Conservation (phyloP, 2,113 vertebrate genomes). For the Paraplagusia blochii region DNA sequence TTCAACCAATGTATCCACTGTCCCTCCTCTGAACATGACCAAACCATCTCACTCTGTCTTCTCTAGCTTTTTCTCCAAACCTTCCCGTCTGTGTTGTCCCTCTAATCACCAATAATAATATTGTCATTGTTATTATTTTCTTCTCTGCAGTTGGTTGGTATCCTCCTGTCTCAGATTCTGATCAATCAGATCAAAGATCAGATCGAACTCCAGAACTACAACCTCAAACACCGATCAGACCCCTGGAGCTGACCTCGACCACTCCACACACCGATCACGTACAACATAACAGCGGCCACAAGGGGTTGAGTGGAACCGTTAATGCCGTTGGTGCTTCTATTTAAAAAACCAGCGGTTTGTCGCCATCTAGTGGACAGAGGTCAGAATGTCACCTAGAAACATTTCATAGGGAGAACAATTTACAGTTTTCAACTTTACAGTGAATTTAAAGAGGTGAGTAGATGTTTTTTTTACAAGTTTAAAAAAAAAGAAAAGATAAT, state of each 20-base stretch:
- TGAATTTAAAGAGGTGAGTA: no score
- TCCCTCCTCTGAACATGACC: no score
- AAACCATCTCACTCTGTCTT: no score
- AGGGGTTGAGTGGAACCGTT: background rate
- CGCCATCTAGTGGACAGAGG: conserved; percentile 27
- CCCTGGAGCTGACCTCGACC: conserved; percentile 75
- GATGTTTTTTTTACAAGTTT: no score
- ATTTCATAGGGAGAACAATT: background rate
- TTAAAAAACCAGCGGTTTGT: conserved; percentile 14
- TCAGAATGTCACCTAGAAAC: background rate
- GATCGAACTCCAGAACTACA: conserved; percentile 87
- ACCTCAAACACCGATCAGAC: conserved; percentile 80
- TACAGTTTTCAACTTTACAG: no score
- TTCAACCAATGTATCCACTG: no score
- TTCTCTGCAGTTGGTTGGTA: conserved; percentile 84
- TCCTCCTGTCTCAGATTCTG: conserved; percentile 89
- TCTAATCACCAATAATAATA: no score
- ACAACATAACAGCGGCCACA: background rate
- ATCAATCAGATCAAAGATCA: conserved; percentile 92
- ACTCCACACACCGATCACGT: background rate
- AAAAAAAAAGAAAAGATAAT: no score
- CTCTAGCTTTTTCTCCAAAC: no score
- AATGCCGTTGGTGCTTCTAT: background rate
- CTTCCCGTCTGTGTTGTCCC: no score
- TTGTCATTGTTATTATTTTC: no score